These are phyloP conservation scores for Musca vetustissima DNA, from an alignment of 1,140 invertebrate genomes.

Conservation along the genomic window DNA sequence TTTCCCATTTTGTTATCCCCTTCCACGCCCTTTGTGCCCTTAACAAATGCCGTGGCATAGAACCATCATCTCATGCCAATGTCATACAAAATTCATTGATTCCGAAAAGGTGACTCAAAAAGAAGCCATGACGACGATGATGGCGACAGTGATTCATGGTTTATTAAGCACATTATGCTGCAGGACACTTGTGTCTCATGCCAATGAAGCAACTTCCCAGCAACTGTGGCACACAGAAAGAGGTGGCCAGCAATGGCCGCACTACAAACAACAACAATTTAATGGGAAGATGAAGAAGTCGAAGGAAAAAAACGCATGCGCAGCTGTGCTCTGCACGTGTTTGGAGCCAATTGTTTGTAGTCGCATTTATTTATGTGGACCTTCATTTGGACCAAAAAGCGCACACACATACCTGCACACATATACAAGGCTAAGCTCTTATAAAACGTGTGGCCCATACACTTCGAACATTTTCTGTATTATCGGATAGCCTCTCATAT, in stretches of 20 bases:
- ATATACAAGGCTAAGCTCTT: too few relatives aligned
- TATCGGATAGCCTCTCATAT: too few relatives aligned
- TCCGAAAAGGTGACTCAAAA: conserved; percentile 3
- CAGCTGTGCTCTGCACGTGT: conserved; percentile 16
- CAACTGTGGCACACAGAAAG: background rate
- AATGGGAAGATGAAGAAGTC: background rate
- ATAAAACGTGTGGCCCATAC: too few relatives aligned
- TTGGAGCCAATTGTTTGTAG: conserved; percentile 5
- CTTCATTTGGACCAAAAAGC: too few relatives aligned
- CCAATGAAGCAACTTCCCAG: background rate
- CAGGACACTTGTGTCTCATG: conserved; percentile 23
- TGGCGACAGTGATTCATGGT: conserved; percentile 54
- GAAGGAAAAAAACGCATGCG: conserved; percentile 2
- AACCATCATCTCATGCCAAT: conserved; percentile 39
- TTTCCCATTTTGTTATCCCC: too few relatives aligned
- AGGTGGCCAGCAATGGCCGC: background rate
- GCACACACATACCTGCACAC: too few relatives aligned
- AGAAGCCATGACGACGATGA: conserved; percentile 21
- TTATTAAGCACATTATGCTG: conserved; percentile 55
- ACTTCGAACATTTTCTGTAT: too few relatives aligned
- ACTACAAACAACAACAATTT: background rate
- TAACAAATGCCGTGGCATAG: too few relatives aligned
- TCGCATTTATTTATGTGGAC: too few relatives aligned
- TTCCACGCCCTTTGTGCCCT: too few relatives aligned
- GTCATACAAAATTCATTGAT: conserved; percentile 26